Conservation (phyloP, 2,888 invertebrate species). For the Gryllus longicercus region DNA sequence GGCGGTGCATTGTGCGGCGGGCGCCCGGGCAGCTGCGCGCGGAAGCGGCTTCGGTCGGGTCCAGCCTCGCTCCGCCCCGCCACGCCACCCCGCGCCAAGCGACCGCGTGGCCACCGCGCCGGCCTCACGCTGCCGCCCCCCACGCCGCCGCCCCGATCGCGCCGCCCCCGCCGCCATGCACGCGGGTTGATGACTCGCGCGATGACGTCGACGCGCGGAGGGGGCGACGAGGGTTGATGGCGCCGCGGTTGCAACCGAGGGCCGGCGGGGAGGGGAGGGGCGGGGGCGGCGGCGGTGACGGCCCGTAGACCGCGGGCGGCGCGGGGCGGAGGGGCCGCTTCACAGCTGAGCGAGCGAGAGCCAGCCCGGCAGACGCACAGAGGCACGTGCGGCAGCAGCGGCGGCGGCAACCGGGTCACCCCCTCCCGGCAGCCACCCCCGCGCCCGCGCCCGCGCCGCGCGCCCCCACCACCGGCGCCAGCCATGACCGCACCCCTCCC, state of each 20-base stretch:
- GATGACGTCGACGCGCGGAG: not conserved
- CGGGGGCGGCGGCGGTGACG: not conserved
- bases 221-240: not conserved
- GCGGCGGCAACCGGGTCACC: not conserved
- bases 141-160: not conserved
- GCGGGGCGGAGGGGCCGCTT: not conserved
- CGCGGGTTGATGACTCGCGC: not conserved
- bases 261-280: not conserved
- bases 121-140: too few relatives aligned
- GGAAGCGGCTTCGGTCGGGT: too few relatives aligned
- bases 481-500: conserved; percentile 8
- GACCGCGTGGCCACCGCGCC: too few relatives aligned
- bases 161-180: not conserved
- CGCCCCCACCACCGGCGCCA: not conserved
- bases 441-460: not conserved
- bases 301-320: not conserved
- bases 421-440: not conserved
- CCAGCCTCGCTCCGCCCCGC: too few relatives aligned
- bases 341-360: conserved; percentile 1
- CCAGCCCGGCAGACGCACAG: not conserved
- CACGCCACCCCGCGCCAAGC: too few relatives aligned
- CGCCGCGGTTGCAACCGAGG: too few relatives aligned
- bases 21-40: too few relatives aligned
- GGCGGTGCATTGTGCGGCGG: too few relatives aligned
- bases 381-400: not conserved